Conservation (phyloP, 1,140 invertebrate genomes). For the Artemia franciscana region DNA sequence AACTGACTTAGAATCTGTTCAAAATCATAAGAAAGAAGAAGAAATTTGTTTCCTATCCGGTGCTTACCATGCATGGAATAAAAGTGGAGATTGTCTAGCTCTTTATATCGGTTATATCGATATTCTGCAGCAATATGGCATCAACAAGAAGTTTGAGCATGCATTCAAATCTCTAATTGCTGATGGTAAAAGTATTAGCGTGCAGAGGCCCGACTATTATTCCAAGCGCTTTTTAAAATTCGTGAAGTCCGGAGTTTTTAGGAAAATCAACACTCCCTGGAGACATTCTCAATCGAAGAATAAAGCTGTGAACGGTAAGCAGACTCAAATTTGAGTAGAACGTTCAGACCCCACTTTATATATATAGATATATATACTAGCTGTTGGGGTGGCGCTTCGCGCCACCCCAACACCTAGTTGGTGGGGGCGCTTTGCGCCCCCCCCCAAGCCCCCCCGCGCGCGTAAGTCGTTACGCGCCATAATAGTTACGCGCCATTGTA, state of each 20-base stretch:
- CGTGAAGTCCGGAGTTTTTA: constrained; percentile 28
- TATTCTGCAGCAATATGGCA: constrained; percentile 33
- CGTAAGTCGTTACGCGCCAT: too few relatives aligned
- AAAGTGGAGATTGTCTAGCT: constrained; percentile 31
- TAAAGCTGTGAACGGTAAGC: constrained; percentile 54
- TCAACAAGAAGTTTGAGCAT: constrained; percentile 35
- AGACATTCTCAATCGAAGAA: constrained; percentile 89
- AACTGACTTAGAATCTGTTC: too few relatives aligned
- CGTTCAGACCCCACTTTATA: too few relatives aligned
- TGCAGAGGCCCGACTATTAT: constrained; percentile 31
- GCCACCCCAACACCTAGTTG: too few relatives aligned
- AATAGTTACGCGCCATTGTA: too few relatives aligned
- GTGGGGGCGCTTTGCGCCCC: too few relatives aligned
- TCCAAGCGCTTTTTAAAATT: constrained; percentile 29
- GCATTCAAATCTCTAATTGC: constrained; percentile 32
- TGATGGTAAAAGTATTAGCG: constrained; percentile 30
- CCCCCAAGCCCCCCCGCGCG: too few relatives aligned
- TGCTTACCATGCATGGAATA: constrained; percentile 31
- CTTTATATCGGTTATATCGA: constrained; percentile 37
- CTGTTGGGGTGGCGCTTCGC: too few relatives aligned
- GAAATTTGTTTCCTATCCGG: too few relatives aligned
- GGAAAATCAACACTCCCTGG: constrained; percentile 41
- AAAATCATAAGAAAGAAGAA: too few relatives aligned
- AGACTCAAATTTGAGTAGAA: too few relatives aligned
- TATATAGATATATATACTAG: too few relatives aligned